These are phyloP conservation scores for Silurus aristotelis DNA, from an alignment of 2,797 vertebrate genomes.

Conservation along the genomic window DNA sequence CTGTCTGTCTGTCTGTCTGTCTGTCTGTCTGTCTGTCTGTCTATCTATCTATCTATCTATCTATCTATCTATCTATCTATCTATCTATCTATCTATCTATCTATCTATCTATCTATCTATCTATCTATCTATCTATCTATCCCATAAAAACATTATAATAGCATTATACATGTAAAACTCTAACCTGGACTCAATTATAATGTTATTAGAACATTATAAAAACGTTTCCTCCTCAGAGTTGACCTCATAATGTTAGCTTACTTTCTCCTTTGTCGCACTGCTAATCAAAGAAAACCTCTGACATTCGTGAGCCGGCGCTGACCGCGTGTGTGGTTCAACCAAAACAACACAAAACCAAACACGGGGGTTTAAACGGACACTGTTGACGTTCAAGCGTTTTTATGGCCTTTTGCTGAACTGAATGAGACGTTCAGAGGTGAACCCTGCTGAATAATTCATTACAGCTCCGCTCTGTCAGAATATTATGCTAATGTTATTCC, in stretches of 20 bases:
- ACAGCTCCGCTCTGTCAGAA: constrained; percentile 3
- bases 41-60: too few species aligned
- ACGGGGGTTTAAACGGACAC: too few species aligned
- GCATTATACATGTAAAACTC: too few species aligned
- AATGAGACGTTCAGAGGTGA: constrained; percentile 10
- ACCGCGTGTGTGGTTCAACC: not conserved
- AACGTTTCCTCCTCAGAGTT: not conserved
- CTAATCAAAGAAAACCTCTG: constrained; percentile 33
- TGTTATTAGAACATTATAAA: too few species aligned
- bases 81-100: too few species aligned
- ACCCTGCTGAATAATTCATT: constrained; percentile 37
- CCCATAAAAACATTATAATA: too few species aligned
- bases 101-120: too few species aligned
- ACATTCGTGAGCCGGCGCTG: constrained; percentile 10
- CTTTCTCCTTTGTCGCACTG: constrained; percentile 19
- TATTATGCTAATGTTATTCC: constrained; percentile 27
- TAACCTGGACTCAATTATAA: too few species aligned
- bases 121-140: too few species aligned
- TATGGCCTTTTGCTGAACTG: not conserved
- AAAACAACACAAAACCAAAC: not conserved
- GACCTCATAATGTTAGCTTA: constrained; percentile 8
- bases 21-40: too few species aligned
- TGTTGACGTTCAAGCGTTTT: not conserved
- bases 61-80: too few species aligned
- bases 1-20: too few species aligned